Evolutionary conservation across 2,888 invertebrate species (phyloP).

Genomic region (Diplolepis rosae): DNA sequence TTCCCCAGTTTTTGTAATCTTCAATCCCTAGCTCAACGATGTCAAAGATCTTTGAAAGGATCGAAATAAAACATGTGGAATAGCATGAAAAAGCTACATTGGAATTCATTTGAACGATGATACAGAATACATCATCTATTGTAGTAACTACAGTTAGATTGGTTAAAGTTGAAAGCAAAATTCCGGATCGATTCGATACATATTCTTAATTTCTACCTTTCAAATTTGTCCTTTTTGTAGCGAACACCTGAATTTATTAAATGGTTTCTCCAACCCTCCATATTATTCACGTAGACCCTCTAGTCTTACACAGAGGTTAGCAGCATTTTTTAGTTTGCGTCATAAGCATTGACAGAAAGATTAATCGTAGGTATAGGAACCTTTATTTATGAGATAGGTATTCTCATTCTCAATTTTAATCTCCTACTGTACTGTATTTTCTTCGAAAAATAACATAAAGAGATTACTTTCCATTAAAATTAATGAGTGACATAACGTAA

Average conservation of each 20-base stretch:
- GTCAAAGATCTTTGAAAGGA: not conserved
- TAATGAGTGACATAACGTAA: not conserved
- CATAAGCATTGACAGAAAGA: constrained; percentile 18
- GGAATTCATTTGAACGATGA: constrained; percentile 1
- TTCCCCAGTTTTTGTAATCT: not conserved
- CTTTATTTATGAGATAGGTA: not conserved
- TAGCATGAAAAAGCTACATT: not conserved
- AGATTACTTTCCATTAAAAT: not conserved
- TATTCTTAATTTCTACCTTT: too few relatives aligned
- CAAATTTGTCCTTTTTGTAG: not conserved
- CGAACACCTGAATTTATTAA: not conserved
- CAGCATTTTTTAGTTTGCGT: constrained; percentile 3
- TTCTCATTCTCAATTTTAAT: not conserved
- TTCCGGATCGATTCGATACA: too few relatives aligned
- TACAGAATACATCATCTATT: too few relatives aligned
- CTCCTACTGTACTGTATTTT: not conserved
- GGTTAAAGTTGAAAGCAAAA: too few relatives aligned
- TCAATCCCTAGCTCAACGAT: not conserved
- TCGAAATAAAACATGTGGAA: not conserved
- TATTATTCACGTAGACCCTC: not conserved
- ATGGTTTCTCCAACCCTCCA: not conserved
- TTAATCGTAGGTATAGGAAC: not conserved
- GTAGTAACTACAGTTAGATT: too few relatives aligned
- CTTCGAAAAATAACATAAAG: not conserved
- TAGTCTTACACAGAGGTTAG: not conserved